Evolutionary conservation across 2,888 invertebrate species (phyloP).

Genomic region (Urechis unicinctus): DNA sequence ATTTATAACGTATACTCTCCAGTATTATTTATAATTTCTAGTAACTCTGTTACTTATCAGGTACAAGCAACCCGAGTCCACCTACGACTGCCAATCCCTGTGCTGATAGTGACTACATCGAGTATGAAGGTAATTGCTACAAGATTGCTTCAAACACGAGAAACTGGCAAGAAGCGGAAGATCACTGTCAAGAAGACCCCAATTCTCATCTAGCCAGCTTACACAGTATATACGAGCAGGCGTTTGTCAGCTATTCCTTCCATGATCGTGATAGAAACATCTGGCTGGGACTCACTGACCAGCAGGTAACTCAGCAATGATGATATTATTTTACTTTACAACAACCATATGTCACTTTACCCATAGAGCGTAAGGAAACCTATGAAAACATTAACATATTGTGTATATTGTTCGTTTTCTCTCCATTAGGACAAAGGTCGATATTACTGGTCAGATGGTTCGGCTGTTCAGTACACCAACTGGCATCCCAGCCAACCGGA

Average conservation of each 20-base stretch:
- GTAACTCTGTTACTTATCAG: no score
- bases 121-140: slow-evolving; percentile 11
- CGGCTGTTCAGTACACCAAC: slow-evolving; percentile 8
- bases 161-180: slow-evolving; percentile 10
- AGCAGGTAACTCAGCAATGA: background rate
- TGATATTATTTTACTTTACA: background rate
- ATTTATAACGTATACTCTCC: no score
- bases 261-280: background rate
- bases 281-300: slow-evolving; percentile 16
- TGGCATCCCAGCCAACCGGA: slow-evolving; percentile 7
- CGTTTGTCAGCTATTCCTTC: slow-evolving; percentile 16
- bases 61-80: no score
- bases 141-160: background rate
- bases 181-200: slow-evolving; percentile 1
- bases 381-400: no score
- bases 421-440: slow-evolving; percentile 4
- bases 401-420: background rate
- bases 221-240: slow-evolving; percentile 26
- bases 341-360: no score
- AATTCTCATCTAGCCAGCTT: slow-evolving; percentile 5
- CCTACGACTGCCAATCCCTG: no score
- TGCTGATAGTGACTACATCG: no score
- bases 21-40: no score
- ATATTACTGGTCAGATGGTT: slow-evolving; percentile 8
- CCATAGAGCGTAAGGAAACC: no score